Evolutionary conservation across 37 sponge, comb jelly and placozoan species (phyloP), one percentile per base, ranked within the genome.

Genomic region (Halichondria panicea): DNA sequence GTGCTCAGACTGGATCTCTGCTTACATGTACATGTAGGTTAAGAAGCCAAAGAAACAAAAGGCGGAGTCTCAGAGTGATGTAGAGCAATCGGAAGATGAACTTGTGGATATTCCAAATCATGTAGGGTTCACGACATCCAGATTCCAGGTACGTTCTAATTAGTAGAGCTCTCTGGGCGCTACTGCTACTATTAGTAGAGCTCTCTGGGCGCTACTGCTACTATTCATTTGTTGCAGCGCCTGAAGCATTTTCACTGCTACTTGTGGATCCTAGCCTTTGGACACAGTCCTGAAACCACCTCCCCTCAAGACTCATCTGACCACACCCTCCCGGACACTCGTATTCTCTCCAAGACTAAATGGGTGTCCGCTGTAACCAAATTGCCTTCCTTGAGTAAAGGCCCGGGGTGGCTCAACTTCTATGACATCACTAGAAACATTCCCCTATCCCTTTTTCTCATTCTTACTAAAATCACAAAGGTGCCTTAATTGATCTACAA

Each of bases 221-320:
- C n/a, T 15, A 18, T 15, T 21, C 24, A 24, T 9, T 8, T 21
- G 42, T 63, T 76, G n/a, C 64, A 87, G 53, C 54, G 73, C 7
- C 54, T 80, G 42, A 73, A 52, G 15, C 87, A 80, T 15, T 28
- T 87, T 9, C 87, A 87, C 44, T 73, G 64, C 34, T 87, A 68
- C 59, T 35, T 87, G 55, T 87, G 87, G 87, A 40, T 80, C 5
- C 52, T 81, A 44, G 58, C 39, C 19, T 24, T 50, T 50, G 83
- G 68, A 4, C n/a, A 24, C 43, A 32, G 34, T 35, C 19, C 24
- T 59, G 61, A 59, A n/a, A 12, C 61, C 61, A 59, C 25, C 11
- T 25, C 61, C 61, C 22, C 61, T 24, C 27, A 8, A 59, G 25
- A 25, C 27, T 59, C 18, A 22, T 11, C 52, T n/a, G n/a, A 48